These are phyloP conservation scores for Eupsittula cactorum DNA, from an alignment of 2,113 vertebrate species.

Conservation along the genomic window DNA sequence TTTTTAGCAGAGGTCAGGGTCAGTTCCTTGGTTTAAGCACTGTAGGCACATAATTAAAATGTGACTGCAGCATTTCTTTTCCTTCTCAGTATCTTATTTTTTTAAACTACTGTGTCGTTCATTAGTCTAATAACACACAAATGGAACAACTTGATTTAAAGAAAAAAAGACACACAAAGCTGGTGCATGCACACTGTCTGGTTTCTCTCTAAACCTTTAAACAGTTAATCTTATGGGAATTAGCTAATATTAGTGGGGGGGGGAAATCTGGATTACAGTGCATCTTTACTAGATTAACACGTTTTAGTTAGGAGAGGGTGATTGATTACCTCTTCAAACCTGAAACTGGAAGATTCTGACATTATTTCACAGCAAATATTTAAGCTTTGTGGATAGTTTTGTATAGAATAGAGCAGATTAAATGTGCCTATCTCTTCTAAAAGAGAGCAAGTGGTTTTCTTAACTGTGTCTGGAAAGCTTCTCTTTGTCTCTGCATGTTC, in stretches of 20 bases:
- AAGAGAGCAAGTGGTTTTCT: background rate
- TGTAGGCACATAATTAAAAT: conserved; percentile 58
- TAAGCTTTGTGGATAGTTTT: background rate
- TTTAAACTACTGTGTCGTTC: background rate
- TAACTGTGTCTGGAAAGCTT: background rate
- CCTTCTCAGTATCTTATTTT: background rate
- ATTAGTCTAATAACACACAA: background rate
- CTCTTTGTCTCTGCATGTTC: background rate
- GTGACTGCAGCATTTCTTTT: background rate
- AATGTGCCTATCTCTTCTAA: background rate
- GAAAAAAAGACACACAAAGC: background rate
- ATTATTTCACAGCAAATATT: background rate
- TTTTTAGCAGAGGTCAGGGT: conserved; percentile 44
- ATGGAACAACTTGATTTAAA: background rate
- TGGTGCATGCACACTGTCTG: background rate
- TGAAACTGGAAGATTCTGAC: background rate
- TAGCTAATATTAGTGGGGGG: background rate
- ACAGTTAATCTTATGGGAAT: background rate
- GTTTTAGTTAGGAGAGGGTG: background rate
- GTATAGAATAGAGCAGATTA: background rate
- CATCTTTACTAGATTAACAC: background rate
- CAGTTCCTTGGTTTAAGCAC: conserved; percentile 51
- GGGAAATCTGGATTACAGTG: background rate
- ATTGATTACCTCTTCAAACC: background rate
- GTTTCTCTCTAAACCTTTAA: background rate